Base-by-base conservation (phyloP, 2,888 invertebrate genomes). In the Xanthorhoe designata region DNA sequence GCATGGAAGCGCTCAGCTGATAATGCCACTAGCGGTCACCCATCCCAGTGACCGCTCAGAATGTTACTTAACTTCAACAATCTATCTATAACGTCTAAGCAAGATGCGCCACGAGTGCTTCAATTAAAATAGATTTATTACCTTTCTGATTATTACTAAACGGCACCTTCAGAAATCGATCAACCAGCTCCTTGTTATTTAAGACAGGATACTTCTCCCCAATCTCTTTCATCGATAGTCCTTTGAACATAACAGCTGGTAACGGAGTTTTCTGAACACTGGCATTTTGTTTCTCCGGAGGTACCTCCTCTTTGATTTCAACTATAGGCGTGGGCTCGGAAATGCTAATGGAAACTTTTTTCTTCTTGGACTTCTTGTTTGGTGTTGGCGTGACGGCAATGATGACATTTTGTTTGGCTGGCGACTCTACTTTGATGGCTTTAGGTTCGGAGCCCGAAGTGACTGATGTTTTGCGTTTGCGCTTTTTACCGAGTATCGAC, bases 121-220 rank as follows among this genome's bases (percentile, higher is more conserved):
- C n/a, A n/a, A n/a, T 24, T 24, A 24, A 24, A 24, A 24, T 3
- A 24, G 24, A 4, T 3, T 24, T 24, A 45, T 15, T 77, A 92
- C 92, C 92, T 89, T 92, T 93, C 51, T 92, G 92, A 73, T 92
- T 92, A 70, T 92, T 92, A 35, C 74, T 85, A 77, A 92, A 75
- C 0, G 83, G 72, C 0, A 92, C 88, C 60, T 75, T 79, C 1
- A 85, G 64, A 49, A 91, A 90, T 64, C 75, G 82, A 15, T 78
- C 72, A 0, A 89, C 73, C 0, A 92, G 70, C 0, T 81, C 81
- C 2, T 83, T 73, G 72, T 92, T 75, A 19, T 84, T 84, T 2
- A 93, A 75, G 32, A 92, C 69, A 0, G 91, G 90, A 63, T 84
- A 92, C 69, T 75, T 81, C 0, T 78, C 70, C 2, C 52, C 64